Evolutionary conservation across 2,888 invertebrate species (phyloP), one percentile per base, ranked within the genome.

Genomic region (Oscheius onirici): DNA sequence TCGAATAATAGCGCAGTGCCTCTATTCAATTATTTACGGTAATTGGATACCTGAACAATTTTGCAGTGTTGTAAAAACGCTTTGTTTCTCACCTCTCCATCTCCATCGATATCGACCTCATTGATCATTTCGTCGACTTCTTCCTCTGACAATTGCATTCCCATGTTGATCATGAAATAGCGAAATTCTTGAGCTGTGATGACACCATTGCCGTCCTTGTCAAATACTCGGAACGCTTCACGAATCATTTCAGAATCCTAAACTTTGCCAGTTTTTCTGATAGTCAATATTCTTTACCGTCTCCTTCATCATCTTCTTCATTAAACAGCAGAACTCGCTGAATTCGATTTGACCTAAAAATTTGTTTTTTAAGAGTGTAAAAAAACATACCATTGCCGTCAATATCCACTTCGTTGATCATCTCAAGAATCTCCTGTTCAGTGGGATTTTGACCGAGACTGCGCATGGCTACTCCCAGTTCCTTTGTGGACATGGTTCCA

Each of bases 391-490:
- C 78, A 57, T 81, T 79, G 49, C 87, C 87, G 66, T 87, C 87
- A 52, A 87, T 85, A 70, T 87, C 87, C 54, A 87, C 86, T 71
- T 87, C 87, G 71, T 87, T 87, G 73, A 87, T 86, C 86, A 87
- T 87, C 70, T 87, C 87, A 26, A 87, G 74, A 15, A 87, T 86
- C 75, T 87, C 87, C 80, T 84, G 84, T 69, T 86, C 86, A 0
- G 86, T 86, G 13, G 87, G 87, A 63, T 87, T 87, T 78, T 87
- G 87, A n/a, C 87, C 87, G 26, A 87, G 76, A 43, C 82, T 83
- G 17, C 87, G 78, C 87, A 87, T 87, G 17, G 87, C 87, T n/a
- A 87, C 84, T 57, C 87, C 87, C 79, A 87, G 80, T 73, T 87
- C 87, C 68, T 87, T 87, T 5, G 86, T 87, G 26, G 86, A 85